These are phyloP conservation scores for Sebastes jordani DNA, from an alignment of 2,797 vertebrate genomes.

Conservation along the genomic window DNA sequence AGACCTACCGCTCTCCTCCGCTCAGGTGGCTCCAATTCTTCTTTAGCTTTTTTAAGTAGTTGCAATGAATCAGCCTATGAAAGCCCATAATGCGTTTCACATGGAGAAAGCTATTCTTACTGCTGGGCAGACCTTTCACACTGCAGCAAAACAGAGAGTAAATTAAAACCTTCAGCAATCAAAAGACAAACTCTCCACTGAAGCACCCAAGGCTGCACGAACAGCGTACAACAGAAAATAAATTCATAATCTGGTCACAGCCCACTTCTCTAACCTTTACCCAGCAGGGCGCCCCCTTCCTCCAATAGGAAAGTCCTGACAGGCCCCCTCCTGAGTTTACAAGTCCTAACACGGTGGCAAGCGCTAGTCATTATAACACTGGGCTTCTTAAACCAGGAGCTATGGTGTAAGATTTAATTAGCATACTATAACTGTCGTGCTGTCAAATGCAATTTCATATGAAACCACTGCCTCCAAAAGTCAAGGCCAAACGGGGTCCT, in stretches of 20 bases:
- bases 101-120: constrained; percentile 27
- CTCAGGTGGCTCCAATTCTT: constrained; percentile 61
- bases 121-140: background rate
- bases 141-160: constrained; percentile 2
- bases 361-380: background rate
- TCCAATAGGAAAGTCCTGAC: background rate
- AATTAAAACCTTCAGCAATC: constrained; percentile 2
- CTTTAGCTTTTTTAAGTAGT: constrained; percentile 31
- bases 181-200: background rate
- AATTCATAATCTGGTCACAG: background rate
- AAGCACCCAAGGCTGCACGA: background rate
- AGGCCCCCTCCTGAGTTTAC: background rate
- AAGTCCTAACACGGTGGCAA: background rate
- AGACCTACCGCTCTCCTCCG: constrained; percentile 3
- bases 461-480: background rate
- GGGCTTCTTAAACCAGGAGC: background rate
- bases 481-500: background rate
- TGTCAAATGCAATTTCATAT: constrained; percentile 12
- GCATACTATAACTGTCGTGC: background rate
- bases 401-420: constrained; percentile 23
- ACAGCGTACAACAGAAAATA: background rate
- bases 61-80: constrained; percentile 46
- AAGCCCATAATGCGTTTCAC: constrained; percentile 53
- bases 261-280: background rate
- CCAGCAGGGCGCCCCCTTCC: background rate